Evolutionary conservation across 2,113 vertebrate genomes (phyloP).

Genomic region (Microcebus lehilahytsara): DNA sequence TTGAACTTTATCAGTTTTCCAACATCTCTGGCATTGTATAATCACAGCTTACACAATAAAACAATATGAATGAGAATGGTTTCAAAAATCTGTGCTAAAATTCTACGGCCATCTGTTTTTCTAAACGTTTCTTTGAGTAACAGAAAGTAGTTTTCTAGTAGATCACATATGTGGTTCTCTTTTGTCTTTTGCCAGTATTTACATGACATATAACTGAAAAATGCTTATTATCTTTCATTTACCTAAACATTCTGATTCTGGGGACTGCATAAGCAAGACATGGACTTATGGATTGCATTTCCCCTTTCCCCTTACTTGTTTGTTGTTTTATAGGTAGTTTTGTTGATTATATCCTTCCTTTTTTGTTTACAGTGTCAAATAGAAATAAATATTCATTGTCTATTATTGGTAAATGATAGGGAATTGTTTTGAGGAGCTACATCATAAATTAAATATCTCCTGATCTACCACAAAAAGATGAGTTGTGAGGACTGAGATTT

Average conservation of each 20-base stretch:
- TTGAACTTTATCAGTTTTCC: background rate
- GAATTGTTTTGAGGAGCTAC: background rate
- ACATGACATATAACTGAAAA: background rate
- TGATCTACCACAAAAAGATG: background rate
- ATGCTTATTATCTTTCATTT: background rate
- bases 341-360: background rate
- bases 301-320: background rate
- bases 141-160: background rate
- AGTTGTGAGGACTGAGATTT: background rate
- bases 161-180: background rate
- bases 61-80: slow-evolving; percentile 34
- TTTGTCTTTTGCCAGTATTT: background rate
- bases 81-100: background rate
- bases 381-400: background rate
- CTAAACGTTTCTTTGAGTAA: background rate
- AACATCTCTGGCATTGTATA: slow-evolving; percentile 2
- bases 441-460: background rate
- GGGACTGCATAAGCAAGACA: background rate
- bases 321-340: background rate
- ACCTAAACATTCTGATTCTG: background rate
- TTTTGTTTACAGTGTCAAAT: background rate
- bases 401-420: background rate
- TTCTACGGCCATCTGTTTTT: slow-evolving; percentile 43
- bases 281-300: background rate
- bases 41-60: background rate